A percentile compares a stretch with the other conserved stretches of the same genome.
Conservation (phyloP, 2,797 vertebrate species). For the Rhabdophis nuchalis region DNA sequence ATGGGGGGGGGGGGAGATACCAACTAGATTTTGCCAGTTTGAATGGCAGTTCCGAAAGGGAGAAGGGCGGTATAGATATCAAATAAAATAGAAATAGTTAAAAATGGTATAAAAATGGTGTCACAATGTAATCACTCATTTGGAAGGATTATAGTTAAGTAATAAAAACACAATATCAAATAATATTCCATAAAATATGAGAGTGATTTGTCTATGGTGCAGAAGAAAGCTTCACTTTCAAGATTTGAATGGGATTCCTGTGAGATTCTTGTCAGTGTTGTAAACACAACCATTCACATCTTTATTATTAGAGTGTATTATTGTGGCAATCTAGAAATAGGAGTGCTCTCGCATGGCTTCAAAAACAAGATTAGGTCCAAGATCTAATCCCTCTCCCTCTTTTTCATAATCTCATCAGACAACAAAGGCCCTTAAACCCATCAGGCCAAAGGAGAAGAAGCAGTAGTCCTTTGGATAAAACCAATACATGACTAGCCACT, state of each 20-base stretch:
- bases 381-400: not conserved
- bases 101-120: not conserved
- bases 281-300: too few species aligned
- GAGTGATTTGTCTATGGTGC: not conserved
- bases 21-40: not conserved
- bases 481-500: not conserved
- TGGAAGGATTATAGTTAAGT: not conserved
- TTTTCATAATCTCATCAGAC: not conserved
- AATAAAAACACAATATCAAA: not conserved
- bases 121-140: not conserved
- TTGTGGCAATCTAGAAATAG: not conserved
- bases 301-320: not conserved
- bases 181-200: not conserved
- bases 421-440: not conserved
- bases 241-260: not conserved
- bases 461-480: not conserved
- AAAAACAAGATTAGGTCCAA: not conserved
- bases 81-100: too few species aligned
- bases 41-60: not conserved
- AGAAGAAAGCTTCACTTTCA: not conserved
- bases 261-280: not conserved
- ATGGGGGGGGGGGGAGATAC: not conserved
- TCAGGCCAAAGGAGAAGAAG: not conserved
- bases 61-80: too few species aligned
- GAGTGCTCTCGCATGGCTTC: not conserved